Percentiles rank a stretch among this genome's conserved stretches.
Conservation (phyloP, 2,797 vertebrate species). For the Intellagama lesueurii region DNA sequence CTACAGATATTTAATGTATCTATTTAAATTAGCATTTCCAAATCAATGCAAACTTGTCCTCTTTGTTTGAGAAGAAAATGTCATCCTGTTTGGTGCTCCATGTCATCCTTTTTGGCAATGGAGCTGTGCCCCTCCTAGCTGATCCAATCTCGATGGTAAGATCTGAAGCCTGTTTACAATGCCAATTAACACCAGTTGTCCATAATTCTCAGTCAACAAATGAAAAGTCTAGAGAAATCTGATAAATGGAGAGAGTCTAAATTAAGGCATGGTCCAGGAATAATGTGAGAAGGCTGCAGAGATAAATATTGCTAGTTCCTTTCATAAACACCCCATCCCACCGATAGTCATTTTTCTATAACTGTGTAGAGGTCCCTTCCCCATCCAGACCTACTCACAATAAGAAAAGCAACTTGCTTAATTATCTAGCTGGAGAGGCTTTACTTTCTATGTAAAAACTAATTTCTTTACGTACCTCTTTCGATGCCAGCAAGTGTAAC, state of each 20-base stretch:
- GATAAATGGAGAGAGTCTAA: neutral
- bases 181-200: neutral
- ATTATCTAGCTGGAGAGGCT: constrained; percentile 19
- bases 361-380: neutral
- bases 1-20: too few relatives aligned
- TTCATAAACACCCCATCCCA: neutral
- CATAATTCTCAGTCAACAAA: constrained; percentile 17
- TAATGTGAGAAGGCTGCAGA: neutral
- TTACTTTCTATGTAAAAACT: constrained; percentile 3
- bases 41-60: too few relatives aligned
- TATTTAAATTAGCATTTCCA: too few relatives aligned
- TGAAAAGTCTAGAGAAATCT: neutral
- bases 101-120: too few relatives aligned
- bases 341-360: constrained; percentile 1
- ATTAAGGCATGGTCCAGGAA: neutral
- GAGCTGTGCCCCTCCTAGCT: too few relatives aligned
- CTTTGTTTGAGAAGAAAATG: too few relatives aligned
- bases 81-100: too few relatives aligned
- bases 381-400: neutral
- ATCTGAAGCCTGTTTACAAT: neutral
- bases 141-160: neutral
- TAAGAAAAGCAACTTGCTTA: constrained; percentile 23
- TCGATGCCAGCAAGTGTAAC: too few relatives aligned
- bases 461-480: neutral
- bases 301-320: neutral